These are phyloP conservation scores for Romanomermis culicivorax DNA, from an alignment of 2,888 invertebrate genomes.

Conservation along the genomic window DNA sequence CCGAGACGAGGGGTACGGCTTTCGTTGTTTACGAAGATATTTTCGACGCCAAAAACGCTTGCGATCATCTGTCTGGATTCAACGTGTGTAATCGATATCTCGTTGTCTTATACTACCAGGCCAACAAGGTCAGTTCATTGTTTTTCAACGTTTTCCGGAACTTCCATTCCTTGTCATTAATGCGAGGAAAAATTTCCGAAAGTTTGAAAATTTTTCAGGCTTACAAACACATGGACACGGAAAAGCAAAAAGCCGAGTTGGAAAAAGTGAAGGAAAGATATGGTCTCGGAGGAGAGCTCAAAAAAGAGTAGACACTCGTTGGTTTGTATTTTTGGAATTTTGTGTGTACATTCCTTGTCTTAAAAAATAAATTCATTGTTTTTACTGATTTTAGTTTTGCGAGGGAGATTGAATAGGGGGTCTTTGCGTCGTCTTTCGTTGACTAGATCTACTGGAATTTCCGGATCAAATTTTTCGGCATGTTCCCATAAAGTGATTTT, in stretches of 20 bases:
- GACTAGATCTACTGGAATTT: no score
- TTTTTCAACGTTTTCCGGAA: not conserved
- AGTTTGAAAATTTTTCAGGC: constrained; percentile 22
- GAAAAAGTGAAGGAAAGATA: constrained; percentile 36
- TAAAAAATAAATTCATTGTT: no score
- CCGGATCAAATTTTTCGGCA: no score
- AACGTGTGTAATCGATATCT: constrained; percentile 96
- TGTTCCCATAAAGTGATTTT: no score
- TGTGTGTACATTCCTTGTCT: not conserved
- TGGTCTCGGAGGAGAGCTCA: constrained; percentile 29
- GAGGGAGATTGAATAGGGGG: no score
- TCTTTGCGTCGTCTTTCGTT: no score
- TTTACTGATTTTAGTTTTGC: no score
- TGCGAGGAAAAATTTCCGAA: not conserved
- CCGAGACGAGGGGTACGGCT: constrained; percentile 91
- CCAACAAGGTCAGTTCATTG: constrained; percentile 34
- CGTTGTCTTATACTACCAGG: constrained; percentile 90
- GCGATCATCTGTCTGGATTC: constrained; percentile 93
- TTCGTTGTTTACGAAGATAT: constrained; percentile 99
- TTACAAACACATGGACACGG: constrained; percentile 34
- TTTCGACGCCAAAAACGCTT: constrained; percentile 98
- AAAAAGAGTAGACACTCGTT: not conserved
- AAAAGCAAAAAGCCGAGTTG: constrained; percentile 35
- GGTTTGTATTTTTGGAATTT: not conserved
- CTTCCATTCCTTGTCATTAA: not conserved